phyloP scores from a whole-genome alignment of 2,113 vertebrate species.

The Charadrius vociferus region DNA sequence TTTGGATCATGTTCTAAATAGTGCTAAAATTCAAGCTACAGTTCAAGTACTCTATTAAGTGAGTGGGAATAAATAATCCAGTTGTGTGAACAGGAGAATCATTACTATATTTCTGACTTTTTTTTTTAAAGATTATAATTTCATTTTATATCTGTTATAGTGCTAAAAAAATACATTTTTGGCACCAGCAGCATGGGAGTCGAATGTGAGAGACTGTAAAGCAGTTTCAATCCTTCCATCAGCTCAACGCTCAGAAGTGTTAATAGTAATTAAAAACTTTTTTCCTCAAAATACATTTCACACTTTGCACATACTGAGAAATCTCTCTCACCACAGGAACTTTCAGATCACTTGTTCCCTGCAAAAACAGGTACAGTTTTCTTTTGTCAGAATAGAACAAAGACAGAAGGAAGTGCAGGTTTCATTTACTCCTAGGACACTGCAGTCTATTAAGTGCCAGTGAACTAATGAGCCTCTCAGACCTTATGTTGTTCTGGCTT shows the following conservation, averaged over 20 bases:
- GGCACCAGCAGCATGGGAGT: slow-evolving; percentile 24
- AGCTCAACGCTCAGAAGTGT: slow-evolving; percentile 58
- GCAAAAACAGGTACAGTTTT: slow-evolving; percentile 75
- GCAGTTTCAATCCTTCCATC: slow-evolving; percentile 42
- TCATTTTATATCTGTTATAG: neutral
- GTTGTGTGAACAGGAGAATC: neutral
- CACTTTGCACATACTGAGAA: slow-evolving; percentile 56
- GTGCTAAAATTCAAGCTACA: neutral
- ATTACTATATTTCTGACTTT: neutral
- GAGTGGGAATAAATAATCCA: neutral
- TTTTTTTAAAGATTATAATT: neutral
- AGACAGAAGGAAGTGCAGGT: slow-evolving; percentile 76
- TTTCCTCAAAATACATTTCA: slow-evolving; percentile 53
- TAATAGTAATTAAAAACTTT: slow-evolving; percentile 72
- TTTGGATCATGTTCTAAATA: neutral
- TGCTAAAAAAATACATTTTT: slow-evolving; percentile 10
- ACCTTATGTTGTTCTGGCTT: slow-evolving; percentile 81
- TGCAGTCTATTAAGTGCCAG: slow-evolving; percentile 69
- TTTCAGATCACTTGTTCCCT: slow-evolving; percentile 63
- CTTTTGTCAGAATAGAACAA: slow-evolving; percentile 77
- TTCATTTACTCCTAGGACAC: slow-evolving; percentile 76
- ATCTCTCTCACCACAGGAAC: slow-evolving; percentile 52
- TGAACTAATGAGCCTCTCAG: slow-evolving; percentile 83
- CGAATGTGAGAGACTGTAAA: neutral
- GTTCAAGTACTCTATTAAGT: neutral